phyloP scores from a whole-genome alignment of 2,113 vertebrate genomes.

The Amazona guildingii region DNA sequence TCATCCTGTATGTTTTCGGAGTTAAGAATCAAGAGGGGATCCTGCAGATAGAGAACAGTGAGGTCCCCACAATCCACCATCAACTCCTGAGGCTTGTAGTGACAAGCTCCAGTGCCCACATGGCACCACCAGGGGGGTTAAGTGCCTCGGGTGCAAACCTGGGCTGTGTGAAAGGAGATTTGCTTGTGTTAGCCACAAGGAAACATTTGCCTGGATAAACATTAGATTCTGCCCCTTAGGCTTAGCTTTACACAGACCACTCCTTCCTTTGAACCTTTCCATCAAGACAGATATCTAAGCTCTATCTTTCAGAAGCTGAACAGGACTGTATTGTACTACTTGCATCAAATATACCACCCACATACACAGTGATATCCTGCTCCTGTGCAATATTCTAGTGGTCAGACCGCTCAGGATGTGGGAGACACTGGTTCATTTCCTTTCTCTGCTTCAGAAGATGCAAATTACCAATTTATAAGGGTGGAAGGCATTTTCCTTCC shows the following conservation, averaged over 20 bases:
- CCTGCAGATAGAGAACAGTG: neutral
- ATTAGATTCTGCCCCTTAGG: neutral
- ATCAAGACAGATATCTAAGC: neutral
- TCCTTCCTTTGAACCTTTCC: neutral
- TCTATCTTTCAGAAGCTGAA: neutral
- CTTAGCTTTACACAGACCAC: neutral
- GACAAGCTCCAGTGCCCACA: neutral
- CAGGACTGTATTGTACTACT: fast-evolving
- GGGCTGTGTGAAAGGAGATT: neutral
- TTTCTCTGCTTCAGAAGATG: conserved; percentile 23
- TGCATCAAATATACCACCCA: neutral
- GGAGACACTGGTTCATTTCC: conserved; percentile 21
- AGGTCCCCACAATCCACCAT: fast-evolving
- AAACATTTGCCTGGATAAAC: neutral
- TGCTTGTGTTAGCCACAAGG: neutral
- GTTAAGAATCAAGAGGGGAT: neutral
- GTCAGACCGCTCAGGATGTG: conserved; percentile 52
- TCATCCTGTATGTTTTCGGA: neutral
- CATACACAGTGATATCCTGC: neutral
- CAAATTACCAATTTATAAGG: neutral
- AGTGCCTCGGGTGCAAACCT: neutral
- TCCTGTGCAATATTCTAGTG: neutral
- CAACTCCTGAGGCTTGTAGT: neutral
- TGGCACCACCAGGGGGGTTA: neutral
- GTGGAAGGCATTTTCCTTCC: conserved; percentile 4